A percentile compares a stretch with the other conserved stretches of the same genome.
These are phyloP conservation scores for Callipepla squamata DNA, from an alignment of 2,113 vertebrate genomes.

Conservation along the genomic window DNA sequence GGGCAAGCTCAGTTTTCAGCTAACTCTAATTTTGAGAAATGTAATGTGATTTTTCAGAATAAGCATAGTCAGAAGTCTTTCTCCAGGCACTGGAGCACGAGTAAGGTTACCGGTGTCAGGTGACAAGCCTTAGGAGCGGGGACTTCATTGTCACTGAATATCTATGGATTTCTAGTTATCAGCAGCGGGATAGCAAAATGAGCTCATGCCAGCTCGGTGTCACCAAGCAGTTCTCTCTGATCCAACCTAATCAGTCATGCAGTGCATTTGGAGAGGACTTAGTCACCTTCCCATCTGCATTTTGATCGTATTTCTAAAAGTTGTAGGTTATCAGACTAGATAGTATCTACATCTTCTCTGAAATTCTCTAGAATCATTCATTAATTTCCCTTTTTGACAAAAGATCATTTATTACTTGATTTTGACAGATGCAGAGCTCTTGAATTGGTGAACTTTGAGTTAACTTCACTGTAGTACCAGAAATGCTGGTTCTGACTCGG, in stretches of 20 bases:
- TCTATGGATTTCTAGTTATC: neutral
- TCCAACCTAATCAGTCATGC: neutral
- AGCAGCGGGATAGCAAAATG: neutral
- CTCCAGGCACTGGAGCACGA: neutral
- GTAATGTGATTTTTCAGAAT: neutral
- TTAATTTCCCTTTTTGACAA: neutral
- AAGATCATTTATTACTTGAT: neutral
- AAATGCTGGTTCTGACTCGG: neutral
- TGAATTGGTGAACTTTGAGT: neutral
- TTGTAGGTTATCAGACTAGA: neutral
- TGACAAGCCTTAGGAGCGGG: neutral
- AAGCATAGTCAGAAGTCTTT: neutral
- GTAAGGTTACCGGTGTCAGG: neutral
- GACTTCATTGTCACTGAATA: neutral
- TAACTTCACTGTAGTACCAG: neutral
- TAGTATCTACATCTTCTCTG: neutral
- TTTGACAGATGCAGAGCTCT: neutral
- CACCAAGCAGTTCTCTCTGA: neutral
- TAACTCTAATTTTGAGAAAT: neutral
- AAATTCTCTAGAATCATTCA: neutral
- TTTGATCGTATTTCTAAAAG: neutral
- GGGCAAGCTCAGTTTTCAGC: neutral
- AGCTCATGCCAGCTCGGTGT: neutral
- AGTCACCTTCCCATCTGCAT: neutral
- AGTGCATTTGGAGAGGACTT: neutral